Conservation (phyloP, 2,113 vertebrate genomes). For the Thunnus thynnus region DNA sequence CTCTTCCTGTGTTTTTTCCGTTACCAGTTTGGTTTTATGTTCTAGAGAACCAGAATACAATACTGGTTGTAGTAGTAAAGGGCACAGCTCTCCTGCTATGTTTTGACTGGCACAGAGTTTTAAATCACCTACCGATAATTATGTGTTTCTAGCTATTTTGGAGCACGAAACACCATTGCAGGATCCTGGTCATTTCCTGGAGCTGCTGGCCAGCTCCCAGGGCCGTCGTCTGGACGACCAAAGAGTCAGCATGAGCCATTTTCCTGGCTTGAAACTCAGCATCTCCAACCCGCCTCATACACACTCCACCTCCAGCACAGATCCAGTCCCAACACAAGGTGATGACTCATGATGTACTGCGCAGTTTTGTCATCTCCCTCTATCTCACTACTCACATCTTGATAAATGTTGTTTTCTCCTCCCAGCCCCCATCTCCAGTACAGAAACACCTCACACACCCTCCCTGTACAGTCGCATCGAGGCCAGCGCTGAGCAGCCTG, state of each 20-base stretch:
- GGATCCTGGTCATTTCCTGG: constrained; percentile 93
- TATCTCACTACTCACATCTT: neutral
- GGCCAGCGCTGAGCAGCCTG: constrained; percentile 78
- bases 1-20: neutral
- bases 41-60: neutral
- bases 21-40: neutral
- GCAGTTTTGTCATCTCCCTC: neutral
- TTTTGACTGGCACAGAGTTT: neutral
- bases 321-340: constrained; percentile 65
- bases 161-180: constrained; percentile 77
- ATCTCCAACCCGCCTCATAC: constrained; percentile 71
- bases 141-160: constrained; percentile 82
- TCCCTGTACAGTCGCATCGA: constrained; percentile 85
- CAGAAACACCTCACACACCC: constrained; percentile 67
- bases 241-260: constrained; percentile 86
- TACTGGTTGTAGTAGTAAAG: neutral
- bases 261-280: constrained; percentile 92
- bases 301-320: constrained; percentile 75
- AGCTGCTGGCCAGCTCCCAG: constrained; percentile 93
- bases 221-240: constrained; percentile 93
- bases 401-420: constrained; percentile 15
- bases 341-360: rapidly evolving
- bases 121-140: neutral
- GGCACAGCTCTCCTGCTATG: neutral
- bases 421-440: constrained; percentile 44